Evolutionary conservation across 2,113 vertebrate species (phyloP).

Genomic region (Vulpes lagopus): DNA sequence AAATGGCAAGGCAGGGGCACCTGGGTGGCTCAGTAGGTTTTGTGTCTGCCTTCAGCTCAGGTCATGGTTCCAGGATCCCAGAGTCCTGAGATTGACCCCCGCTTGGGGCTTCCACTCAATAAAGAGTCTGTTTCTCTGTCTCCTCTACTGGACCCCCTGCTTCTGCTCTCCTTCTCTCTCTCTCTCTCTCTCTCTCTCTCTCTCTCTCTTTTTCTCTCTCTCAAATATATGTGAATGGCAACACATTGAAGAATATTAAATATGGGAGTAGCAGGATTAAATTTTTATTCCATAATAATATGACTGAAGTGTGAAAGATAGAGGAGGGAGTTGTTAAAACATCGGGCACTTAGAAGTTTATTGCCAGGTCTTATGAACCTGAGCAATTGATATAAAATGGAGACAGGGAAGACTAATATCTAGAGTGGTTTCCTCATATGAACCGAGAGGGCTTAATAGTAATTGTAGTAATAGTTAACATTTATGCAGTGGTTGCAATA

Average conservation of each 20-base stretch:
- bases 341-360: background rate
- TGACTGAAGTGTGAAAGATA: background rate
- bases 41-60: no score
- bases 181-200: no score
- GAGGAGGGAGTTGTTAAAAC: background rate
- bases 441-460: background rate
- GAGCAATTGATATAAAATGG: background rate
- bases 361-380: background rate
- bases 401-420: background rate
- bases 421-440: background rate
- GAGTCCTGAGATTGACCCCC: no score
- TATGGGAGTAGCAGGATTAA: background rate
- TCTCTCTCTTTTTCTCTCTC: no score
- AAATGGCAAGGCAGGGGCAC: background rate
- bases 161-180: no score
- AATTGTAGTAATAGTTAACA: background rate
- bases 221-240: background rate
- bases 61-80: no score
- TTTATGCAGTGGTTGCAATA: background rate
- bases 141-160: no score
- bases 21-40: no score
- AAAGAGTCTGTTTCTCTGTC: no score
- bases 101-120: no score
- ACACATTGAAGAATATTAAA: background rate
- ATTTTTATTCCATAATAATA: background rate